These are phyloP conservation scores for Drosophila diplacantha DNA, from an alignment of 2,888 invertebrate species.

Conservation along the genomic window DNA sequence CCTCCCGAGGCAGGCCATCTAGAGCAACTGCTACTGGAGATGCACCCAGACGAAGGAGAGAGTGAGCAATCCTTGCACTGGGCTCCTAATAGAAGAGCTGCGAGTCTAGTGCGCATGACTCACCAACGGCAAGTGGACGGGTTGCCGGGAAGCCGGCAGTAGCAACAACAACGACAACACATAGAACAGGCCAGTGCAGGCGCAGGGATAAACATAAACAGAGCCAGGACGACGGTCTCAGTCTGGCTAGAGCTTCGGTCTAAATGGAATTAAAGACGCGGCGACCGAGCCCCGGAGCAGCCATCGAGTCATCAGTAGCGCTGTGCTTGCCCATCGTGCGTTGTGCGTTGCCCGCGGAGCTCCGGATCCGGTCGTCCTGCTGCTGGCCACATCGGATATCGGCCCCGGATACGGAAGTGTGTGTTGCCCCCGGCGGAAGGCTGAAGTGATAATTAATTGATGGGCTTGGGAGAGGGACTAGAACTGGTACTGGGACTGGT, in stretches of 20 bases:
- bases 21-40: neutral
- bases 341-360: slow-evolving; percentile 46
- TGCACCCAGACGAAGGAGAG: slow-evolving; percentile 2
- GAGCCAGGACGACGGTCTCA: slow-evolving; percentile 43
- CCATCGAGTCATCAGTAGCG: slow-evolving; percentile 62
- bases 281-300: slow-evolving; percentile 37
- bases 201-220: slow-evolving; percentile 69
- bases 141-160: slow-evolving; percentile 52
- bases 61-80: slow-evolving; percentile 3
- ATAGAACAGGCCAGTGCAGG: slow-evolving; percentile 29
- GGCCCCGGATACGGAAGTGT: slow-evolving; percentile 23
- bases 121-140: slow-evolving; percentile 16
- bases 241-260: slow-evolving; percentile 25
- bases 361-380: slow-evolving; percentile 26
- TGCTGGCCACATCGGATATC: slow-evolving; percentile 14
- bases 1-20: neutral
- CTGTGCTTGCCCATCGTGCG: slow-evolving; percentile 56
- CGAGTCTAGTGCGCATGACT: slow-evolving; percentile 14
- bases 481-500: neutral
- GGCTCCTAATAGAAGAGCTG: neutral
- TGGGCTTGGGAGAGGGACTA: neutral
- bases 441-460: slow-evolving; percentile 33
- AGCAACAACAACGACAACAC: slow-evolving; percentile 38
- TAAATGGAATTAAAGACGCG: slow-evolving; percentile 62
- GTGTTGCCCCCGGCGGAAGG: slow-evolving; percentile 17